Evolutionary conservation across 2,113 vertebrate genomes (phyloP), one percentile per base, ranked within the genome.

Genomic region (Zonotrichia leucophrys): DNA sequence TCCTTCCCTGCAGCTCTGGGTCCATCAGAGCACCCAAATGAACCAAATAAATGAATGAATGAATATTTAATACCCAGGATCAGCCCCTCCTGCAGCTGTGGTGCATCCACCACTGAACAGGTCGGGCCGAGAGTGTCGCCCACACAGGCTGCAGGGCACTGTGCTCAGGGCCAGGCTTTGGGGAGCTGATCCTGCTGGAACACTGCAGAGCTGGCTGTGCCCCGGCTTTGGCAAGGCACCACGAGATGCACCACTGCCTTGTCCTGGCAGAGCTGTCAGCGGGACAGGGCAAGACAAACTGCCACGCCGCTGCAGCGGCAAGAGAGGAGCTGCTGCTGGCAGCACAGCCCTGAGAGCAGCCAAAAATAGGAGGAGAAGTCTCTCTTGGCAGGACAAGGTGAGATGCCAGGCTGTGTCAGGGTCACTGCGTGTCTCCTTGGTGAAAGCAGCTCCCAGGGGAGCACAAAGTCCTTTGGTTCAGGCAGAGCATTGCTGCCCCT

Each of bases 261-360:
- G 25, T 52, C 80, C 94, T 83, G 93, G 89, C 81, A 92, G 81
- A 42, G 81, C 89, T 82, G 83, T 17, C 89, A 78, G 90, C 2
- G 10, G 94, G 92, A 92, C 89, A n/a, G 88, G 24, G 76, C 78
- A 60, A 90, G 94, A 94, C 88, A 83, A 93, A 93, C 47, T 93
- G 68, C 44, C 21, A 7, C 52, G 10, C 83, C 68, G 1, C 88
- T 75, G 88, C 80, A 81, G 79, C 27, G 82, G 89, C 70, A 88
- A 70, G 50, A 52, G 89, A 70, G 0, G 3, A 62, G 78, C 27
- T 72, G 62, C 27, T 72, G 62, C 94, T 92, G 83, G 60, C 81
- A 89, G 94, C 58, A 79, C 72, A 87, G 47, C 87, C 89, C 74
- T 0, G 6, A 30, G 62, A 62, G 28, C 42, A 5, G 89, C 75